Conservation (phyloP, 92 coral and sea anemone genomes). For the Porites divaricata region DNA sequence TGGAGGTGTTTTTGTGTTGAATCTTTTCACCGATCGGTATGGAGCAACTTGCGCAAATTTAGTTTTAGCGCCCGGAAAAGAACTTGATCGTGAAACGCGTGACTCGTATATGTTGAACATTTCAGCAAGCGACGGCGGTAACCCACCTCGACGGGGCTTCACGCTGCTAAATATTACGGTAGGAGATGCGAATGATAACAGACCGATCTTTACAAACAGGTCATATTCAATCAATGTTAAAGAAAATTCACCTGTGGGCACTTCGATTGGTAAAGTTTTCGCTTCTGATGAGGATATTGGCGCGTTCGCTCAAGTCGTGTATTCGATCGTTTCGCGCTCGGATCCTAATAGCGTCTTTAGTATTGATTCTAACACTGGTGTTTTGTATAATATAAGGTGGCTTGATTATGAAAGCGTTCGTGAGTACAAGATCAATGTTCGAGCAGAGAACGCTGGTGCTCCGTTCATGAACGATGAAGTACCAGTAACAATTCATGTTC, state of each 20-base stretch:
- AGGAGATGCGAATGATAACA: slow-evolving; percentile 80
- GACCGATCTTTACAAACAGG: slow-evolving; percentile 68
- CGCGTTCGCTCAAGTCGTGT: slow-evolving; percentile 71
- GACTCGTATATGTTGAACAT: slow-evolving; percentile 81
- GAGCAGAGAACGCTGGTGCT: slow-evolving; percentile 71
- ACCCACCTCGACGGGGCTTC: slow-evolving; percentile 67
- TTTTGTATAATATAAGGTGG: slow-evolving; percentile 49
- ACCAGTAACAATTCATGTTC: slow-evolving; percentile 62
- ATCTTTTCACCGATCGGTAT: slow-evolving; percentile 21
- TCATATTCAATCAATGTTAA: slow-evolving; percentile 63
- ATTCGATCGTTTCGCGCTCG: slow-evolving; percentile 67
- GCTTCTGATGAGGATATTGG: slow-evolving; percentile 93
- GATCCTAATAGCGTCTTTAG: slow-evolving; percentile 68
- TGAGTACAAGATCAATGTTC: slow-evolving; percentile 67
- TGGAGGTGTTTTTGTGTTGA: slow-evolving; percentile 67
- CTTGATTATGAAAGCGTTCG: slow-evolving; percentile 75
- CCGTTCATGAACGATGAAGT: slow-evolving; percentile 36
- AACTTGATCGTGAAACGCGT: slow-evolving; percentile 76
- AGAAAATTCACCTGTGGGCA: slow-evolving; percentile 60
- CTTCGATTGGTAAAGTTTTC: slow-evolving; percentile 72
- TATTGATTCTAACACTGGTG: slow-evolving; percentile 64
- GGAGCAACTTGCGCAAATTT: slow-evolving; percentile 59
- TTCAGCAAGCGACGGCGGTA: slow-evolving; percentile 92
- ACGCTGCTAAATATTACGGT: slow-evolving; percentile 76
- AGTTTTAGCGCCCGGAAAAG: slow-evolving; percentile 60